Conservation (phyloP, 2,113 vertebrate species). For the human (Homo sapiens) region GRCh38 chrX:108293001-108293500, state of each 20-base stretch:
- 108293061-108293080: not conserved
- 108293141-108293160: not conserved
- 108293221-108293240: not conserved
- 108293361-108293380: not conserved
- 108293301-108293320: conserved; percentile 36
- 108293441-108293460: not conserved
- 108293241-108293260: conserved; percentile 42
- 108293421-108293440: not conserved
- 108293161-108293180: not conserved
- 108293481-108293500: not conserved
- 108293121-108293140: not conserved
- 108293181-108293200: not conserved
- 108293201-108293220: not conserved
- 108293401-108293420: not conserved
- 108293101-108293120: conserved; percentile 4
- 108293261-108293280: not conserved
- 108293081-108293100: not conserved
- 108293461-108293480: not conserved
- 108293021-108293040: not conserved
- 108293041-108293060: not conserved
- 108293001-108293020: too few relatives aligned
- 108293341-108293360: not conserved
- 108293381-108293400: not conserved
- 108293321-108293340: not conserved
- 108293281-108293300: not conserved